Evolutionary conservation across 1,140 invertebrate genomes (phyloP), one percentile per base, ranked within the genome.

Genomic region (Caenorhabditis brenneri): DNA sequence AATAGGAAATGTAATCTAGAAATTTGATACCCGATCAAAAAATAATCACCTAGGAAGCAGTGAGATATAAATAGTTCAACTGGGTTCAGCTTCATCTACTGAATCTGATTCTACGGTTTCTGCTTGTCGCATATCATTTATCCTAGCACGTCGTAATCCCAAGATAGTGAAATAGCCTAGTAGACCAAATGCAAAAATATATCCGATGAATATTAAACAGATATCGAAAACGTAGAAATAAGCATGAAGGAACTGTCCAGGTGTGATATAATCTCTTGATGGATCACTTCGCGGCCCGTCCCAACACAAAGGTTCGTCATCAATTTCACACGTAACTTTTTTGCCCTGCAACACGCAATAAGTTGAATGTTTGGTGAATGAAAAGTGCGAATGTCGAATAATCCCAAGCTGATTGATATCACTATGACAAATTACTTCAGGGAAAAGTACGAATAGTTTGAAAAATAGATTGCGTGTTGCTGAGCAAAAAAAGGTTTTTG

Each of bases 251-350:
- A 27, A 42, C 2, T 42, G n/a, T 74, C 36, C 36, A 9, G 15
- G 24, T 24, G 65, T 42, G n/a, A 74, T 36, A 46, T 12, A 46
- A 24, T 42, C 5, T 74, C 36, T 39, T n/a, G 36, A 5, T 12
- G 65, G 36, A 46, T 74, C 65, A 74, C 7, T 42, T 74, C 65
- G 65, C 12, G 36, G 65, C 65, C 36, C 36, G 19, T 74, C 36
- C 65, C 65, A 74, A 74, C 65, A 74, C 65, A 74, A n/a, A n/a
- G 65, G 65, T 74, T 74, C 65, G 65, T 74, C 65, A 46, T 74
- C 65, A 74, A 74, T 74, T 42, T 74, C 65, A 46, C 65, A 74
- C 36, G 65, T 42, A 46, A 74, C 65, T 74, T 22, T 74, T 42
- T 74, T 74, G 65, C 65, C 65, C 65, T 74, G 65, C 65, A 74